Conservation (phyloP, 2,888 invertebrate genomes). For the Papilio protenor region DNA sequence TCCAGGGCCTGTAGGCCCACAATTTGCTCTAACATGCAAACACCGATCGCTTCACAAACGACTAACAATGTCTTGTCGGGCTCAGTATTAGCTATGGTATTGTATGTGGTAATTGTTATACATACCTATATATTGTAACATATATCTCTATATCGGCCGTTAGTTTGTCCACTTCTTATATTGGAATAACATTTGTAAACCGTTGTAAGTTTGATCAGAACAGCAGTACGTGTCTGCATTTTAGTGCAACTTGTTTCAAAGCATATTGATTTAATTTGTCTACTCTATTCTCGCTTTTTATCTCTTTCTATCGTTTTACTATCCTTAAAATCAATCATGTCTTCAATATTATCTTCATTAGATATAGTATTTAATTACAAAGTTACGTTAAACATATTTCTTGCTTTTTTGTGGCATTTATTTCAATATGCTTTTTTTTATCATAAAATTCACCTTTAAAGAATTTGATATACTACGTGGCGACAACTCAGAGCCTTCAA, state of each 20-base stretch:
- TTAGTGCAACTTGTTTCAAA: constrained; percentile 82
- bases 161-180: constrained; percentile 72
- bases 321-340: constrained; percentile 45
- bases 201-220: constrained; percentile 68
- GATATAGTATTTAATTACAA: constrained; percentile 40
- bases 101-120: constrained; percentile 81
- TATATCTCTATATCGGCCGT: constrained; percentile 75
- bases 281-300: constrained; percentile 38
- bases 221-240: constrained; percentile 85
- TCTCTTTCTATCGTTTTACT: constrained; percentile 45
- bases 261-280: constrained; percentile 80
- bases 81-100: constrained; percentile 80
- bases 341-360: constrained; percentile 28
- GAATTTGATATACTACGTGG: constrained; percentile 64
- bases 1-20: constrained; percentile 60
- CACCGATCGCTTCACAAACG: constrained; percentile 84
- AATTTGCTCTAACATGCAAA: constrained; percentile 85
- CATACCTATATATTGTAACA: constrained; percentile 76
- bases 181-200: constrained; percentile 59
- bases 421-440: constrained; percentile 80
- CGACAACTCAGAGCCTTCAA: constrained; percentile 71
- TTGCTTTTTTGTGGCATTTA: constrained; percentile 58
- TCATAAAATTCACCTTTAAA: constrained; percentile 72
- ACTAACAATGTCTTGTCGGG: constrained; percentile 83
- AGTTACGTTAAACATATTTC: constrained; percentile 42